Conservation (phyloP, 2,113 vertebrate genomes). For the Petroica traversi region DNA sequence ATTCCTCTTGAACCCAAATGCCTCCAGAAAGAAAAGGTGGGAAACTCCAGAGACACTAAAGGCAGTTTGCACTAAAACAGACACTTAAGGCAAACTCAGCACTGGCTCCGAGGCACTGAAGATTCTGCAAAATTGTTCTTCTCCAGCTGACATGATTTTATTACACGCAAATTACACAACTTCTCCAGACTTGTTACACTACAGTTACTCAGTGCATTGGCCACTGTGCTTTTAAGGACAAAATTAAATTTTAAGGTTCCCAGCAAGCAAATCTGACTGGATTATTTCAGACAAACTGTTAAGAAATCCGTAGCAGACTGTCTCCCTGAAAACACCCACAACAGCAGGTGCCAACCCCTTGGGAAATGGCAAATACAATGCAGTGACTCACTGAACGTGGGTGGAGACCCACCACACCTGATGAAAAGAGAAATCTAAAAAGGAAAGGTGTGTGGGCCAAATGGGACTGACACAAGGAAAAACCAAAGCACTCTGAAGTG, state of each 20-base stretch:
- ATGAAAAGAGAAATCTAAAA: background rate
- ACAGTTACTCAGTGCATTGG: background rate
- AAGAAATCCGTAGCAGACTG: background rate
- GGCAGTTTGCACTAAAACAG: background rate
- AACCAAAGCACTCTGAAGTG: background rate
- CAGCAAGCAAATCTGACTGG: background rate
- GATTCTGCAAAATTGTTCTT: background rate
- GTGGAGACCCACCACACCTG: constrained; percentile 17
- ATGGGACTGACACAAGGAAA: background rate
- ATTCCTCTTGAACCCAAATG: background rate
- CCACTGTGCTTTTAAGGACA: background rate
- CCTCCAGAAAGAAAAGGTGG: background rate
- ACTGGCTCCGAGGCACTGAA: background rate
- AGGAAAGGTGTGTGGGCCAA: background rate
- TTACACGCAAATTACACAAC: no score
- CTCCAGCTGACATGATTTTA: background rate
- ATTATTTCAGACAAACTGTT: background rate
- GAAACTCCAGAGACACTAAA: background rate
- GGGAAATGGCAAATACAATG: background rate
- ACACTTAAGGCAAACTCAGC: background rate
- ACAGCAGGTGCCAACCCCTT: background rate
- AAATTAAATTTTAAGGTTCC: background rate
- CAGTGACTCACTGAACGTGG: background rate
- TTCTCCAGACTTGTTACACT: background rate
- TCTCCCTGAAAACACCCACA: background rate